Evolutionary conservation across 64 coral and sea anemone species (phyloP), one percentile per base, ranked within the genome.

Genomic region (Montipora capricornis): DNA sequence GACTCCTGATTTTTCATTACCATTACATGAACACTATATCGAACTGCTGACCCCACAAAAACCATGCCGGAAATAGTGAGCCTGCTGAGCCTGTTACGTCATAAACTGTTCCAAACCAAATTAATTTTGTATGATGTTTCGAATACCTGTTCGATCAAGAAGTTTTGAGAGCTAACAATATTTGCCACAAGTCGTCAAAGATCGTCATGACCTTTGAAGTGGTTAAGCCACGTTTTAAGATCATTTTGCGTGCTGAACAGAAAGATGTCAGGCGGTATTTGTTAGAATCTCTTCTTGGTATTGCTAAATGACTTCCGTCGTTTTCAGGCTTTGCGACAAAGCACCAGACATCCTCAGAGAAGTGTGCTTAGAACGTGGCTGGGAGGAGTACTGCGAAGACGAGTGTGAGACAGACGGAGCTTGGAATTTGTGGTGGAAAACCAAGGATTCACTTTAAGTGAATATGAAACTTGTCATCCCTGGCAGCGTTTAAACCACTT

Each of bases 401-500:
- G 80, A 75, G n/a, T 83, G 76, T 47, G 95, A 87, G 3, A 71
- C 49, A 29, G 89, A 95, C 47, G 93, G 67, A 47, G 85, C 80
- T 5, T 97, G 96, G 96, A 97, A 95, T 69, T 57, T 97, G 4
- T 97, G 96, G 96, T 97, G 96, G 96, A 97, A 95, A 79, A 92
- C 74, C 94, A 79, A 12, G 96, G 96, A 17, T 97, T 97, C 73
- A 89, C 93, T 19, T 87, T 83, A 12, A 77, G 93, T 66, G 96
- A 97, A 87, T 97, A 89, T 67, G 93, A 97, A 91, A 60, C 74
- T 1, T 97, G 93, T 74, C 77, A 87, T 78, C 96, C 96, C 44
- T 97, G 96, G 96, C 96, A 97, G 88, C 96, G 96, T 8, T 61
- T 97, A 13, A 97, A 97, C 58, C 96, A 97, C 83, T 97, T 97